Evolutionary conservation across 2,888 invertebrate species (phyloP), one percentile per base, ranked within the genome.

Genomic region (Dicroscelio sp.): DNA sequence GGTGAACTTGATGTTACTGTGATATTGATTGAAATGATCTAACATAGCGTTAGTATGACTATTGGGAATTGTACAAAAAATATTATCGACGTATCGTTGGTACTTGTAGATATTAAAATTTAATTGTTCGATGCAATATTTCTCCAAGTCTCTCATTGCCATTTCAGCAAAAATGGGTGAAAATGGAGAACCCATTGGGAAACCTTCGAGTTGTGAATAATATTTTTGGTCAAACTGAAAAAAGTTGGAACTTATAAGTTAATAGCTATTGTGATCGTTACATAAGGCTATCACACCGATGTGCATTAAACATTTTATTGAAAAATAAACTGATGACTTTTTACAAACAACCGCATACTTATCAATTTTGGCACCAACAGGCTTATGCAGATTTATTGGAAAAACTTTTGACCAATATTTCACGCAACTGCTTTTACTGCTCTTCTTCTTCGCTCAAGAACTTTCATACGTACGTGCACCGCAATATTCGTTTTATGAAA

Each of bases 171-270:
- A 67, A 17, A 80, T 27, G 5, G 93, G 93, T 23, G 91, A 92
- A 17, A 94, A 43, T 0, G 94, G 92, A 4, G 89, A 91, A 10
- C 93, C 93, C 93, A 94, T 94, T 0, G 92, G 92, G 17, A 90
- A 73, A 17, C 93, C 92, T 25, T 86, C 58, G 0, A 79, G 76
- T 73, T 92, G 92, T 80, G 10, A 23, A 23, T 69, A 69, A 17
- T 6, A 48, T 31, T 67, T 63, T 1, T 65, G 35, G 17, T 88
- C 17, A 67, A 85, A 92, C 20, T 23, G 12, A 58, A 90, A 90
- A 52, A n/a, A 87, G 1, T 33, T 71, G 48, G 48, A 27, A 38
- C 48, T 48, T 14, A 48, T 48, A 48, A 48, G 48, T 25, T 20
- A 65, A 27, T 65, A 75, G 35, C 20, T 84, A 52, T 48, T 78